phyloP scores from a whole-genome alignment of 2,797 vertebrate genomes.

The Galaxias olidus region DNA sequence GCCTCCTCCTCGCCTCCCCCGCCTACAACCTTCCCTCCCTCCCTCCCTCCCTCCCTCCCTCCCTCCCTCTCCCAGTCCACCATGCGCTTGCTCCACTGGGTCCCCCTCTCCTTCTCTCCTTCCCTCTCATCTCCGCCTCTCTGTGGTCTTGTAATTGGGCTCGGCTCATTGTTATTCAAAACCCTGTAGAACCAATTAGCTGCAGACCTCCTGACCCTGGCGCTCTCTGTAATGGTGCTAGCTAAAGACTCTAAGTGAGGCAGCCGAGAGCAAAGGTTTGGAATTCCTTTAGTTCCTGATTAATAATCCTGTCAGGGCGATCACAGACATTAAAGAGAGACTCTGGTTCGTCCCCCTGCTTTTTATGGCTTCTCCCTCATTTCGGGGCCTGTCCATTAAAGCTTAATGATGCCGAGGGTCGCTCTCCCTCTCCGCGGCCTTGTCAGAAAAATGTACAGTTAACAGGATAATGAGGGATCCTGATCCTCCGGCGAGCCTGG shows the following conservation, averaged over 20 bases:
- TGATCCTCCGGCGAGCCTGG: slow-evolving; percentile 74
- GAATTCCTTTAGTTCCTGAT: slow-evolving; percentile 91
- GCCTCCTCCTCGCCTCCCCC: slow-evolving; percentile 31
- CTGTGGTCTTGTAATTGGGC: slow-evolving; percentile 81
- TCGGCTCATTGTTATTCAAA: slow-evolving; percentile 79
- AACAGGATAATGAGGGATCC: slow-evolving; percentile 96
- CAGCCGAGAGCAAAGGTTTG: slow-evolving; percentile 85
- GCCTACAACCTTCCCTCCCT: slow-evolving; percentile 51
- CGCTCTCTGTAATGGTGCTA: slow-evolving; percentile 75
- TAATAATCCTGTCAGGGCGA: slow-evolving; percentile 94
- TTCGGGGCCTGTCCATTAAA: slow-evolving; percentile 92
- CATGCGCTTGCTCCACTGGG: background rate
- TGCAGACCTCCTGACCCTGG: slow-evolving; percentile 76
- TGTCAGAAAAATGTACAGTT: slow-evolving; percentile 98
- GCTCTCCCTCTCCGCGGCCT: slow-evolving; percentile 83
- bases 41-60: slow-evolving; percentile 54
- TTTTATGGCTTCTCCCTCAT: slow-evolving; percentile 78
- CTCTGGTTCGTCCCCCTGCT: slow-evolving; percentile 73
- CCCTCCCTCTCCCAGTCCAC: slow-evolving; percentile 40
- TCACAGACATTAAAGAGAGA: slow-evolving; percentile 92
- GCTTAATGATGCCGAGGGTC: slow-evolving; percentile 91
- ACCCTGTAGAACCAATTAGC: slow-evolving; percentile 87
- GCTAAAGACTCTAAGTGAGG: slow-evolving; percentile 76
- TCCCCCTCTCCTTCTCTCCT: background rate
- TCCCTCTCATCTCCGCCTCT: slow-evolving; percentile 62